phyloP scores from a whole-genome alignment of 2,888 invertebrate species.

The Lasioglossum morio region DNA sequence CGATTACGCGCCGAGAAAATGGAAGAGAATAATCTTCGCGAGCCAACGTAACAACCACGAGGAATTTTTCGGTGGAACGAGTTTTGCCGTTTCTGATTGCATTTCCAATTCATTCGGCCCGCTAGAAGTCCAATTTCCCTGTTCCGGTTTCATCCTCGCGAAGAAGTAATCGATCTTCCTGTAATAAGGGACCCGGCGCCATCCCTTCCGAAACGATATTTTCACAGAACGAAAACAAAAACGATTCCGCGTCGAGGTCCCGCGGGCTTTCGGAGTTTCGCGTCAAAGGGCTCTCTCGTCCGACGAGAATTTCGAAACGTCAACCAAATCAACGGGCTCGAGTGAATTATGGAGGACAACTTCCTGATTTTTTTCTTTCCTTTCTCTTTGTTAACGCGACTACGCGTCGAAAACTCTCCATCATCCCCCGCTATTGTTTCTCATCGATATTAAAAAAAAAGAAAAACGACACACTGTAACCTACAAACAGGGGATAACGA shows the following conservation, averaged over 20 bases:
- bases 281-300: conserved; percentile 1
- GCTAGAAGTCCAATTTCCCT: conserved; percentile 12
- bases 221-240: neutral
- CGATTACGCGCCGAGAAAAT: conserved; percentile 26
- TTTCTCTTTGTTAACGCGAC: conserved; percentile 6
- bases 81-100: conserved; percentile 11
- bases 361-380: conserved; percentile 63
- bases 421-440: conserved; percentile 26
- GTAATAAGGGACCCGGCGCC: neutral
- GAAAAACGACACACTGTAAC: neutral
- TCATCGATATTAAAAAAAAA: conserved; percentile 13
- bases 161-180: neutral
- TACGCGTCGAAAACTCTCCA: conserved; percentile 16
- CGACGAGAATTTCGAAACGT: conserved; percentile 58
- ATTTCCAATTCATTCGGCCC: conserved; percentile 8
- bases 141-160: neutral
- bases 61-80: conserved; percentile 14
- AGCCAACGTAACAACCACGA: conserved; percentile 16
- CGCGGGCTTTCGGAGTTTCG: neutral
- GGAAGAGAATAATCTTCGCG: conserved; percentile 26
- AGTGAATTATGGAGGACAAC: conserved; percentile 64
- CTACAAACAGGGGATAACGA: neutral
- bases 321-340: conserved; percentile 60
- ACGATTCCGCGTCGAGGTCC: neutral
- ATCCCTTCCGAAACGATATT: neutral